Evolutionary conservation across 1,140 invertebrate genomes (phyloP).

Genomic region (Drosophila pallidifrons): DNA sequence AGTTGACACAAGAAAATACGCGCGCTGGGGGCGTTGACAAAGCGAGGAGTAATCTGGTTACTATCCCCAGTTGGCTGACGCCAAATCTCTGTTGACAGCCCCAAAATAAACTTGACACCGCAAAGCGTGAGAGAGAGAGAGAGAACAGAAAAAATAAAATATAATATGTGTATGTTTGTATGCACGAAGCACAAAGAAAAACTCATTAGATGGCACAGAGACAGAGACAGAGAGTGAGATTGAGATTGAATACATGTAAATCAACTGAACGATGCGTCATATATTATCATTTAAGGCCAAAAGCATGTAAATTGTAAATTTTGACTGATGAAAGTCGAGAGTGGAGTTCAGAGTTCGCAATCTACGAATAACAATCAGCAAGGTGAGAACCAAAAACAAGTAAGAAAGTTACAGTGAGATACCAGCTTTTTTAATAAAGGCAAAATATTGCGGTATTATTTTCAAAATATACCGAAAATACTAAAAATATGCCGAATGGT

Average conservation of each 20-base stretch:
- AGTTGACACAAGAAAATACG: constrained; percentile 41
- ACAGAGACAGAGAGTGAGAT: neutral
- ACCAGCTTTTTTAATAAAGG: too few species aligned
- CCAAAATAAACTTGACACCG: constrained; percentile 34
- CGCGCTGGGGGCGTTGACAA: constrained; percentile 11
- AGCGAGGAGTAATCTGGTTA: constrained; percentile 49
- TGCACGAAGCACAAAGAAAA: constrained; percentile 1
- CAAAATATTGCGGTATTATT: too few species aligned
- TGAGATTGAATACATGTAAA: constrained; percentile 24
- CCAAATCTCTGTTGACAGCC: constrained; percentile 64
- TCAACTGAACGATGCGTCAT: constrained; percentile 15
- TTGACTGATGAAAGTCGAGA: constrained; percentile 11
- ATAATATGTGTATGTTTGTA: neutral
- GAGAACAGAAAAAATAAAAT: constrained; percentile 1
- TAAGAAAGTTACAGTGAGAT: constrained; percentile 23
- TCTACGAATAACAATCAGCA: constrained; percentile 37
- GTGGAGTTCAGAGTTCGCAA: neutral
- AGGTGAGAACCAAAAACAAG: constrained; percentile 70
- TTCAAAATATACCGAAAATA: neutral
- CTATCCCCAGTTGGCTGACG: constrained; percentile 35
- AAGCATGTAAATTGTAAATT: constrained; percentile 26
- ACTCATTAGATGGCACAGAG: constrained; percentile 40
- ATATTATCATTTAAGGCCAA: constrained; percentile 29
- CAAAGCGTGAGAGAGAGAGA: neutral
- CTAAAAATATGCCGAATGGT: too few species aligned